These are phyloP conservation scores for Heteromurus nitidus DNA, from an alignment of 2,888 invertebrate genomes.

Conservation along the genomic window DNA sequence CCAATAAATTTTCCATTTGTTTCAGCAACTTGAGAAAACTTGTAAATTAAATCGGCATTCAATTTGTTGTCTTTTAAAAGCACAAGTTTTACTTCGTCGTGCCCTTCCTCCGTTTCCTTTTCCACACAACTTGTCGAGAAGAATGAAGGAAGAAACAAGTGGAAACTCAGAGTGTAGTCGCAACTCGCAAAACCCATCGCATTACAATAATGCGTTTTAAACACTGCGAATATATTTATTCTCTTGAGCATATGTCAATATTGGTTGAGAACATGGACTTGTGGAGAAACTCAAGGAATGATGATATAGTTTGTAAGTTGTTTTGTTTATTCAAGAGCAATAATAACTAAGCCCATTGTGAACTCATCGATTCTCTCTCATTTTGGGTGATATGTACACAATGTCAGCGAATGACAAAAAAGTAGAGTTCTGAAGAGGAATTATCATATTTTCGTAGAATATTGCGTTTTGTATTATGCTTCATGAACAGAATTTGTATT, in stretches of 20 bases:
- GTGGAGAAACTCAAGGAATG: background rate
- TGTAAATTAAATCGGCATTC: constrained; percentile 1
- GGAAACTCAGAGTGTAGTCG: too few species aligned
- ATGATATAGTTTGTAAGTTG: background rate
- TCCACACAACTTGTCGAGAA: background rate
- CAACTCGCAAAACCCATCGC: too few species aligned
- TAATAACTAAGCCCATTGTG: background rate
- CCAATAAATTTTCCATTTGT: background rate
- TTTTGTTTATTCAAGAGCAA: background rate
- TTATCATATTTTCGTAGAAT: too few species aligned
- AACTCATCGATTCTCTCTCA: background rate
- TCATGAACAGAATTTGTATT: too few species aligned
- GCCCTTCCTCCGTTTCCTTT: background rate
- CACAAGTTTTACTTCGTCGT: background rate
- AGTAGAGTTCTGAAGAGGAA: too few species aligned
- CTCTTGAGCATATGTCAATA: constrained; percentile 11
- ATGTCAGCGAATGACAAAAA: too few species aligned
- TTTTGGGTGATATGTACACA: too few species aligned
- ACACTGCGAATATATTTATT: background rate
- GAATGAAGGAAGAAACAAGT: background rate
- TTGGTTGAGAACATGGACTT: background rate
- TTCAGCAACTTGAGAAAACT: background rate
- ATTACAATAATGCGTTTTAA: background rate
- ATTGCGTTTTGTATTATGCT: too few species aligned
- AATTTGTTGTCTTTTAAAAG: constrained; percentile 11